Conservation (phyloP, 2,888 invertebrate genomes). For the Malthinus seriepunctatus region DNA sequence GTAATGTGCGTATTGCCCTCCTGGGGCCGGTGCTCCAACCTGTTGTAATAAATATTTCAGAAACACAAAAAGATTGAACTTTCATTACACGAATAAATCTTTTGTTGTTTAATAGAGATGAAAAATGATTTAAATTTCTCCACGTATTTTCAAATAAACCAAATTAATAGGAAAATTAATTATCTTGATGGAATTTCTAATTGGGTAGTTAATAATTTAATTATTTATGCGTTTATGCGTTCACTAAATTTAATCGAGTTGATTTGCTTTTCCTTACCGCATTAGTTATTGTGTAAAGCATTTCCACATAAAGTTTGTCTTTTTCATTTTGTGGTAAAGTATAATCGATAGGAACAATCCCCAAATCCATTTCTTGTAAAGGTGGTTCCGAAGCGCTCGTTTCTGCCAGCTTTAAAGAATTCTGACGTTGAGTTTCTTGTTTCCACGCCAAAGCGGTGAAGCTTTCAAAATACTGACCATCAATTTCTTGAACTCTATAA, state of each 20-base stretch:
- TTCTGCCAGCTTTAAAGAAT: conserved; percentile 74
- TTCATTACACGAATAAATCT: background rate
- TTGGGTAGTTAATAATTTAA: too few relatives aligned
- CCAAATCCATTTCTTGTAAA: conserved; percentile 49
- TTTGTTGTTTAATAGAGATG: too few relatives aligned
- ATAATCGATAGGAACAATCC: conserved; percentile 51
- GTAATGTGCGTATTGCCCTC: conserved; percentile 78
- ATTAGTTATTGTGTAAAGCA: conserved; percentile 94
- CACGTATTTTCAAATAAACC: too few relatives aligned
- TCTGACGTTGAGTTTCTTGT: conserved; percentile 84
- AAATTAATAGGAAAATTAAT: too few relatives aligned
- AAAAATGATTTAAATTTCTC: too few relatives aligned
- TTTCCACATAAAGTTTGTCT: conserved; percentile 84
- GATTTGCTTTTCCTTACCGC: conserved; percentile 66
- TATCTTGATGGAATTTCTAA: too few relatives aligned
- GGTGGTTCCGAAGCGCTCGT: conserved; percentile 65
- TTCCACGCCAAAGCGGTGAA: conserved; percentile 92
- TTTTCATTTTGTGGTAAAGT: conserved; percentile 55
- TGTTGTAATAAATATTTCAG: conserved; percentile 31
- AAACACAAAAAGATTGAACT: conserved; percentile 2
- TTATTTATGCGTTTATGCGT: too few relatives aligned
- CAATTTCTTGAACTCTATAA: conserved; percentile 89
- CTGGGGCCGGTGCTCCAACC: conserved; percentile 74
- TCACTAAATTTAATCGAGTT: too few relatives aligned
- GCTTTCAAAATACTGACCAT: conserved; percentile 93